A percentile compares a stretch with the other conserved stretches of the same genome.
These are phyloP conservation scores for Callipepla squamata DNA, from an alignment of 2,113 vertebrate genomes.

Conservation along the genomic window DNA sequence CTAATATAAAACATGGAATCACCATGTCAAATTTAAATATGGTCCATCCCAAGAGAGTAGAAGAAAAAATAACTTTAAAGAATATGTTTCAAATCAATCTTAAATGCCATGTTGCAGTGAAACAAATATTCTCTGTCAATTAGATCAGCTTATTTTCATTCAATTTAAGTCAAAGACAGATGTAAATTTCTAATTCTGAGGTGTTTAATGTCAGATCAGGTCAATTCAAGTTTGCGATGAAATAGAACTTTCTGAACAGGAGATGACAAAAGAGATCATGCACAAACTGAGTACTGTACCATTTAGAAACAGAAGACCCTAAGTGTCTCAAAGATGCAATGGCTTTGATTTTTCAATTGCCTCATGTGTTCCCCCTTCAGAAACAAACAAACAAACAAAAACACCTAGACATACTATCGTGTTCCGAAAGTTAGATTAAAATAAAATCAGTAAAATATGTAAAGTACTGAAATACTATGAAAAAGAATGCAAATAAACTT, in stretches of 20 bases:
- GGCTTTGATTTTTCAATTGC: not conserved
- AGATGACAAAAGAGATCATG: not conserved
- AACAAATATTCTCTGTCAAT: not conserved
- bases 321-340: not conserved
- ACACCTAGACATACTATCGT: too few species aligned
- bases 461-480: not conserved
- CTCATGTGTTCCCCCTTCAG: not conserved
- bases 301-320: not conserved
- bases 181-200: not conserved
- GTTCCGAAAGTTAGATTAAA: not conserved
- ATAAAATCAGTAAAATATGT: not conserved
- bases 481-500: not conserved
- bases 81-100: not conserved
- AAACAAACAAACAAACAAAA: too few species aligned
- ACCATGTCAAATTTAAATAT: not conserved
- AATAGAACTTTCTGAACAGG: not conserved
- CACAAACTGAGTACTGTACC: not conserved
- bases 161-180: not conserved
- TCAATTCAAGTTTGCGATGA: not conserved
- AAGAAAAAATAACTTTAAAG: not conserved
- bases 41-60: not conserved
- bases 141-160: not conserved
- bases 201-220: not conserved
- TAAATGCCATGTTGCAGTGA: not conserved
- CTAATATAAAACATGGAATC: not conserved